Conservation (phyloP, 2,888 invertebrate genomes). For the Stegophylla sp. region DNA sequence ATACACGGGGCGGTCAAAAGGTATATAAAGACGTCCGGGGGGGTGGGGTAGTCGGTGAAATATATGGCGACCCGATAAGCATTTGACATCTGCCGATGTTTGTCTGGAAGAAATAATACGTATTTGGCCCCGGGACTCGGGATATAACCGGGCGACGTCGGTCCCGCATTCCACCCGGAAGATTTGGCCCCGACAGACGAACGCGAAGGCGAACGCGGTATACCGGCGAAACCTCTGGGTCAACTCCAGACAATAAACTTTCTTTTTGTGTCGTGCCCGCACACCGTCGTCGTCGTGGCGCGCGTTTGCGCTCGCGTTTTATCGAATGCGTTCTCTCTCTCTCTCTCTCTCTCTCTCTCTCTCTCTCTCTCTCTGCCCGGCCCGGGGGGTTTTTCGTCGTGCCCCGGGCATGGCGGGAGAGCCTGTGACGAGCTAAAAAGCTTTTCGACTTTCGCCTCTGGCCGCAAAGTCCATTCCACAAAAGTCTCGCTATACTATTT, state of each 20-base stretch:
- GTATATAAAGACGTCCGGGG: slow-evolving; percentile 5
- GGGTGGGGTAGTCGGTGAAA: too few relatives aligned
- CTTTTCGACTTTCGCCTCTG: not conserved
- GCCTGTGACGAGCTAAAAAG: too few relatives aligned
- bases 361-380: not conserved
- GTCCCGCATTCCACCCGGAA: not conserved
- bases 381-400: too few relatives aligned
- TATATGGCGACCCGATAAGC: slow-evolving; percentile 32
- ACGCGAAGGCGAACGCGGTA: not conserved
- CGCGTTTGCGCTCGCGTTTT: not conserved
- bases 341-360: not conserved
- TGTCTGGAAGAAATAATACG: slow-evolving; percentile 43
- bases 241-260: slow-evolving; percentile 36
- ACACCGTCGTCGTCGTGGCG: too few relatives aligned
- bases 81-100: slow-evolving; percentile 39
- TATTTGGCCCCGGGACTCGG: not conserved
- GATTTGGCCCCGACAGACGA: too few relatives aligned
- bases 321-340: slow-evolving; percentile 24
- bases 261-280: not conserved
- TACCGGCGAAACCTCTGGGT: slow-evolving; percentile 20
- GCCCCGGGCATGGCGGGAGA: too few relatives aligned
- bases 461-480: too few relatives aligned
- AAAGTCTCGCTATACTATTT: too few relatives aligned
- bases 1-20: not conserved
- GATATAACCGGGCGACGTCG: not conserved